phyloP scores from a whole-genome alignment of 2,113 vertebrate species.

The Lycocorax pyrrhopterus region DNA sequence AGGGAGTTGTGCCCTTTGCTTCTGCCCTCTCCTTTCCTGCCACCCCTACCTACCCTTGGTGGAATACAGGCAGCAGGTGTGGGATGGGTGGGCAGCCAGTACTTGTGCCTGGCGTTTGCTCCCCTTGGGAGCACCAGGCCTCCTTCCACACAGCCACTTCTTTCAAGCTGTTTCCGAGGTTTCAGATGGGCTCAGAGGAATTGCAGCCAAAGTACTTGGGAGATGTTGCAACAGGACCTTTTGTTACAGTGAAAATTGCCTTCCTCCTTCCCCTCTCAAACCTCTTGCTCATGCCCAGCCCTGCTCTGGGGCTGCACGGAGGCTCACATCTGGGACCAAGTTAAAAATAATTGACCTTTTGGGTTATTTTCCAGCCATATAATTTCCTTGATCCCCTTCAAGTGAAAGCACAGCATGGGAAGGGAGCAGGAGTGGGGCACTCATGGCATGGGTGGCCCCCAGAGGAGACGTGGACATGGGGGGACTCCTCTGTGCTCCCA shows the following conservation, averaged over 20 bases:
- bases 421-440: neutral
- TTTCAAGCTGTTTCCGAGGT: neutral
- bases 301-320: rapidly evolving
- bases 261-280: neutral
- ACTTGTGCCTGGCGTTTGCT: neutral
- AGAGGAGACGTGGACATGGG: neutral
- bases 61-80: rapidly evolving
- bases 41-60: neutral
- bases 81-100: neutral
- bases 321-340: neutral
- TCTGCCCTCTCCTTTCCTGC: neutral
- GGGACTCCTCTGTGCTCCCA: neutral
- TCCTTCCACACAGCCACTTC: neutral
- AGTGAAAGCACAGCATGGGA: neutral
- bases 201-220: neutral
- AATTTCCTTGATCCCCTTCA: neutral
- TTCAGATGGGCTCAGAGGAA: neutral
- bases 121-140: too few relatives aligned
- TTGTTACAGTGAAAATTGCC: neutral
- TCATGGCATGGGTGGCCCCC: rapidly evolving
- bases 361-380: neutral
- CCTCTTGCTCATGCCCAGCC: neutral
- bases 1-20: neutral
- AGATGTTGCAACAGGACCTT: neutral
- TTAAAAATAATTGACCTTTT: neutral